These are phyloP conservation scores for Sinhomidia bicolor DNA, from an alignment of 2,888 invertebrate genomes.

Conservation along the genomic window DNA sequence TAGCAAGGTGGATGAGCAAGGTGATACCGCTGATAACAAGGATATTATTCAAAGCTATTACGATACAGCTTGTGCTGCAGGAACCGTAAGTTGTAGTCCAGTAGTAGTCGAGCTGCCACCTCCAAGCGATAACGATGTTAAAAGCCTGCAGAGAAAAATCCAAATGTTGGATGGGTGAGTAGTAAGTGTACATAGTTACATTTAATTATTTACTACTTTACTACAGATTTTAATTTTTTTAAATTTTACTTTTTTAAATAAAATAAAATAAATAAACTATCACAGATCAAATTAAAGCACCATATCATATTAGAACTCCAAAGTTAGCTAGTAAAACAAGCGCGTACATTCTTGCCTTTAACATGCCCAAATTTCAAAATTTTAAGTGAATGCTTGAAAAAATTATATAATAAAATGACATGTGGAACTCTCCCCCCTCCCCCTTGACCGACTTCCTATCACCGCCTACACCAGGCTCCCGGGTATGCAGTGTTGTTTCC, in stretches of 20 bases:
- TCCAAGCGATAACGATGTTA: constrained; percentile 26
- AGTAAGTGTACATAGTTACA: constrained; percentile 53
- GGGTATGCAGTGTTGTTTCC: background rate
- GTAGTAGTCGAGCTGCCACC: background rate
- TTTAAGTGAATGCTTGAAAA: background rate
- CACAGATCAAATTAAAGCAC: no score
- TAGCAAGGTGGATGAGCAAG: background rate
- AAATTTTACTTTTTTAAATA: no score
- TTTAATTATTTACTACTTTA: no score
- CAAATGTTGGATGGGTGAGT: constrained; percentile 58
- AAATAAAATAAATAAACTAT: no score
- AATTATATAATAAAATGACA: background rate
- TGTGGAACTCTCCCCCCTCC: background rate
- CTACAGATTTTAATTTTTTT: no score
- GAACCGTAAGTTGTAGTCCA: no score
- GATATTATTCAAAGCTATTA: no score
- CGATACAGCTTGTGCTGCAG: no score
- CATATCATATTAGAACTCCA: background rate
- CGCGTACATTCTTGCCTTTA: no score
- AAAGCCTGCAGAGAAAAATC: constrained; percentile 39
- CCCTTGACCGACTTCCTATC: background rate
- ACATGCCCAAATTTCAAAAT: background rate
- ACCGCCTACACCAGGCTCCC: background rate
- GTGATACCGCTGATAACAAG: background rate
- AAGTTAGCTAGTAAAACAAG: background rate